These are phyloP conservation scores for Cydia amplana DNA, from an alignment of 1,140 invertebrate species.

Conservation along the genomic window DNA sequence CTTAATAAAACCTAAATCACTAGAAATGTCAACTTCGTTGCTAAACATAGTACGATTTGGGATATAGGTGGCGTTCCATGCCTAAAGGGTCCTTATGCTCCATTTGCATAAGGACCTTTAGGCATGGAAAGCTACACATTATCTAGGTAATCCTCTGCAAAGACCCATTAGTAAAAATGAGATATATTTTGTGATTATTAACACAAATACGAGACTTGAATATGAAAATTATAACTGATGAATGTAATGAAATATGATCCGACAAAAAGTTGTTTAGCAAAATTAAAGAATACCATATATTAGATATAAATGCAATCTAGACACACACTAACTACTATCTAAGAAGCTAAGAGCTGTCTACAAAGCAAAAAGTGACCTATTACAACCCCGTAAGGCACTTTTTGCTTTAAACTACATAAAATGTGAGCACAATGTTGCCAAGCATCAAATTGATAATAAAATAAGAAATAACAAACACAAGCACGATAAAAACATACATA, in stretches of 20 bases:
- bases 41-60: no score
- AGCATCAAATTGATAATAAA: conserved; percentile 79
- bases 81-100: no score
- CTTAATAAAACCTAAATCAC: no score
- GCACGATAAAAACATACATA: conserved; percentile 63
- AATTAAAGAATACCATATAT: conserved; percentile 16
- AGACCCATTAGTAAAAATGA: no score
- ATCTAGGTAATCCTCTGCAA: no score
- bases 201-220: not conserved
- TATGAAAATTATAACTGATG: not conserved
- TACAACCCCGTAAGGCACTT: conserved; percentile 47
- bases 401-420: conserved; percentile 66
- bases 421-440: conserved; percentile 79
- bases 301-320: conserved; percentile 39
- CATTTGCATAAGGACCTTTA: no score
- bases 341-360: conserved; percentile 68
- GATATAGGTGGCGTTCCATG: no score
- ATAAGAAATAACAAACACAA: conserved; percentile 71
- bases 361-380: conserved; percentile 65
- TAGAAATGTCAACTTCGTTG: no score
- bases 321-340: conserved; percentile 68
- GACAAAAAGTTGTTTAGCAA: conserved; percentile 4
- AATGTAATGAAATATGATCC: not conserved
- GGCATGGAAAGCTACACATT: no score
- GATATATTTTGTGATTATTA: no score